These are phyloP conservation scores for Acanthornis magna DNA, from an alignment of 2,797 vertebrate genomes.

Conservation along the genomic window DNA sequence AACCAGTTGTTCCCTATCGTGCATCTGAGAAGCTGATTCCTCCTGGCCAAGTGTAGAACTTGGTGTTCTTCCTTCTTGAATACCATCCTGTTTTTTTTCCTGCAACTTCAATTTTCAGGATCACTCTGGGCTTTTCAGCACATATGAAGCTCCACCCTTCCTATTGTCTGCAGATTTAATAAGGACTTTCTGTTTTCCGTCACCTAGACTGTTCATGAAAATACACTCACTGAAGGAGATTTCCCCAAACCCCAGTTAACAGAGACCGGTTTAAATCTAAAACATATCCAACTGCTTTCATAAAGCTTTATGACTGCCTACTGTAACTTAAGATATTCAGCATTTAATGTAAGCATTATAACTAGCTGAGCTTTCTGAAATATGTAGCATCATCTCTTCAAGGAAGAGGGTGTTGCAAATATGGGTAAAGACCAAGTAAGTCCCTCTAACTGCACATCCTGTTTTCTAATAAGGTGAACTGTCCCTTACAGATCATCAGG, in stretches of 20 bases:
- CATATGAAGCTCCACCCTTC: not conserved
- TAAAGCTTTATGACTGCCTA: not conserved
- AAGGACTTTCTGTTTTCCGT: not conserved
- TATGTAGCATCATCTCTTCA: not conserved
- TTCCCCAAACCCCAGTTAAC: not conserved
- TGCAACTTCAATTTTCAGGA: not conserved
- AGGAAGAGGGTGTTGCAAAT: not conserved
- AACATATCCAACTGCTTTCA: not conserved
- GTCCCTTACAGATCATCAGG: not conserved
- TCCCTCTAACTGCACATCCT: not conserved
- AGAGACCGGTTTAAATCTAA: not conserved
- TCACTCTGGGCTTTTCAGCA: not conserved
- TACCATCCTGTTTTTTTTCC: not conserved
- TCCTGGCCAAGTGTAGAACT: not conserved
- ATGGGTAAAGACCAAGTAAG: not conserved
- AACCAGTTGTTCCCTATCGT: not conserved
- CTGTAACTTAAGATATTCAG: not conserved
- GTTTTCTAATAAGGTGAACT: not conserved
- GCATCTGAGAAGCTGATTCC: not conserved
- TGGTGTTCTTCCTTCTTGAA: not conserved
- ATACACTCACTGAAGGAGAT: not conserved
- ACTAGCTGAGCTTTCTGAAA: not conserved
- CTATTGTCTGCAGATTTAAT: constrained; percentile 19
- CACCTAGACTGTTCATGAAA: constrained; percentile 14
- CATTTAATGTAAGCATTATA: not conserved